Conservation (phyloP, 37 sponge, comb jelly and placozoan species). For the Geodia barretti region DNA sequence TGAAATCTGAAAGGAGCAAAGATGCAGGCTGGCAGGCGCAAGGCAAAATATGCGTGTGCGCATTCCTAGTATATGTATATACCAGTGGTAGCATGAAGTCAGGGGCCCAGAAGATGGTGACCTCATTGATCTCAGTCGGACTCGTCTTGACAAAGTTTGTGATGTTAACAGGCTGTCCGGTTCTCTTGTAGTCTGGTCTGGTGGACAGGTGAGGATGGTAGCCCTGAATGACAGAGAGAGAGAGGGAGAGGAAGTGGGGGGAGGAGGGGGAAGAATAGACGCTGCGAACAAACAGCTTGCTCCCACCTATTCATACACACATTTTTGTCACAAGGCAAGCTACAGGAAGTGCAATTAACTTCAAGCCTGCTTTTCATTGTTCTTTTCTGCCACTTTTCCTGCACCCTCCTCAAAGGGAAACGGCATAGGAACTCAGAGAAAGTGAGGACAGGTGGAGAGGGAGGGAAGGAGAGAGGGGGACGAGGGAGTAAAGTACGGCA, state of each 20-base stretch:
- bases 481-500: slow-evolving; percentile 7
- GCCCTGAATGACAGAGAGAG: slow-evolving; percentile 27
- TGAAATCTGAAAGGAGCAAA: too few relatives aligned
- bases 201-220: slow-evolving; percentile 30
- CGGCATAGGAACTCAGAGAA: too few relatives aligned
- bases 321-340: too few relatives aligned
- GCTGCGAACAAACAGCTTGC: too few relatives aligned
- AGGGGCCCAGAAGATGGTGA: slow-evolving; percentile 38
- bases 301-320: too few relatives aligned
- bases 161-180: slow-evolving; percentile 60
- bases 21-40: too few relatives aligned
- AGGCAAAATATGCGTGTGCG: too few relatives aligned
- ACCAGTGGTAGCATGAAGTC: slow-evolving; percentile 50
- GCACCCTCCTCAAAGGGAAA: too few relatives aligned
- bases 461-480: not conserved
- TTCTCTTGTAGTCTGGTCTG: slow-evolving; percentile 57
- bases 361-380: too few relatives aligned
- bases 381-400: too few relatives aligned
- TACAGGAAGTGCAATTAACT: too few relatives aligned
- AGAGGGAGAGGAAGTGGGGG: not conserved
- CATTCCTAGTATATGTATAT: not conserved
- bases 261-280: not conserved
- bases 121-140: slow-evolving; percentile 31
- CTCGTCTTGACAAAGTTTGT: slow-evolving; percentile 59
- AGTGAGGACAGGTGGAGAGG: slow-evolving; percentile 21